phyloP scores from a whole-genome alignment of 2,113 vertebrate species.

The Galemys pyrenaicus region DNA sequence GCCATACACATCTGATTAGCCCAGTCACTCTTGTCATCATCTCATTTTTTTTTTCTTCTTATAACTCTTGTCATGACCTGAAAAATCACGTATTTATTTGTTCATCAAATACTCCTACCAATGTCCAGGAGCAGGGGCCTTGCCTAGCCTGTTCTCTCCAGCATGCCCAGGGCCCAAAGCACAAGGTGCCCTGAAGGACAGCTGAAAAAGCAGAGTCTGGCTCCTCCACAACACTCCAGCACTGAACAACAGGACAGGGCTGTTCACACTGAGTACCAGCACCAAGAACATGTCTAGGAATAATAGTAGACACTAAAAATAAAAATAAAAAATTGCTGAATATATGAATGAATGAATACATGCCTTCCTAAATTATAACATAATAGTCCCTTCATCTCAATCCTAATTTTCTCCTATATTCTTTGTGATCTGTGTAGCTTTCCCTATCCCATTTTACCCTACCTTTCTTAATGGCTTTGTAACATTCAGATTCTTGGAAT shows the following conservation, averaged over 20 bases:
- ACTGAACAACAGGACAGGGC: neutral
- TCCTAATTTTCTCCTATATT: neutral
- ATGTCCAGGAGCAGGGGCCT: neutral
- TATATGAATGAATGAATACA: neutral
- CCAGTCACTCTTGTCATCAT: neutral
- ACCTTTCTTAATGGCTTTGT: neutral
- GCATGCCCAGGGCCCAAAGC: neutral
- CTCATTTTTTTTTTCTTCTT: neutral
- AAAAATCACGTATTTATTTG: neutral
- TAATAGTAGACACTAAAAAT: neutral
- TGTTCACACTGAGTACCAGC: neutral
- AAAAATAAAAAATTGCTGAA: neutral
- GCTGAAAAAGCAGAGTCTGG: neutral
- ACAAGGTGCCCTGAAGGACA: neutral
- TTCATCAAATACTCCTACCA: neutral
- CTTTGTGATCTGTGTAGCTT: neutral
- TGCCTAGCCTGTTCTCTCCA: no score
- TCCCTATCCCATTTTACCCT: neutral
- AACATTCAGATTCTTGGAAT: neutral
- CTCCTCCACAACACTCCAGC: no score
- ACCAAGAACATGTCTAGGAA: neutral
- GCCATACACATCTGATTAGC: neutral
- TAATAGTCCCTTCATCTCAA: neutral
- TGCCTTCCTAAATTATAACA: neutral
- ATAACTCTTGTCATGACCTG: neutral